phyloP scores from a whole-genome alignment of 1,140 invertebrate species.

The roundworm (Caenorhabditis elegans) region DNA sequence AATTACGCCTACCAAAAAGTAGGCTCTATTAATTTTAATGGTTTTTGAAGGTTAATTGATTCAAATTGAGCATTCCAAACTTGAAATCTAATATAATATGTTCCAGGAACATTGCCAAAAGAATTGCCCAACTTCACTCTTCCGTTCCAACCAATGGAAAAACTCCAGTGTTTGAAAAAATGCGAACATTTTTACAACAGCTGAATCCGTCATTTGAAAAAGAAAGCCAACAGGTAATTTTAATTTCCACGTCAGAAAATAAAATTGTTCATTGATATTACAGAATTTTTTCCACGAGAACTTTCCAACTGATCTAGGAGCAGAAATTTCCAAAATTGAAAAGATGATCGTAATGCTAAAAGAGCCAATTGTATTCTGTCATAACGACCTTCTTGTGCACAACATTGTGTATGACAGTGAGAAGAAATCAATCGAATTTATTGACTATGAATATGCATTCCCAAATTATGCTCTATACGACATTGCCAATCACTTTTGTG shows the following conservation, averaged over 20 bases:
- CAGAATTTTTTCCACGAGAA: not conserved
- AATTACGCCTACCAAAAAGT: too few species aligned
- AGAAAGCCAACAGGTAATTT: not conserved
- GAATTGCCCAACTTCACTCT: slow-evolving; percentile 75
- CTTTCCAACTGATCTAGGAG: not conserved
- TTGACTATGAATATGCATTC: slow-evolving; percentile 94
- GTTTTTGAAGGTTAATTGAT: too few species aligned
- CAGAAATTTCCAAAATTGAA: slow-evolving; percentile 37
- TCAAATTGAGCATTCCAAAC: too few species aligned
- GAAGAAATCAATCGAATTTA: slow-evolving; percentile 79
- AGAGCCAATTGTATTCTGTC: slow-evolving; percentile 82
- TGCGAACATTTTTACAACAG: not conserved
- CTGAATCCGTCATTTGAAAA: not conserved
- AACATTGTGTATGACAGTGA: slow-evolving; percentile 84
- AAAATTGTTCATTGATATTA: too few species aligned
- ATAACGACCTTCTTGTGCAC: slow-evolving; percentile 92
- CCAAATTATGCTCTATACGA: slow-evolving; percentile 93
- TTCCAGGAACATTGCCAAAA: slow-evolving; percentile 75
- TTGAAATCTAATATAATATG: too few species aligned
- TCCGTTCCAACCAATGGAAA: slow-evolving; percentile 43
- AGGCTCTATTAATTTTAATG: too few species aligned
- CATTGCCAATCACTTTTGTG: slow-evolving; percentile 95
- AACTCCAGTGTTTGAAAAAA: slow-evolving; percentile 46
- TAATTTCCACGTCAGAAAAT: not conserved
- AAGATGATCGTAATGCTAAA: slow-evolving; percentile 73